Evolutionary conservation across 2,797 vertebrate genomes (phyloP), one percentile per base, ranked within the genome.

Genomic region (Danio tinwini): DNA sequence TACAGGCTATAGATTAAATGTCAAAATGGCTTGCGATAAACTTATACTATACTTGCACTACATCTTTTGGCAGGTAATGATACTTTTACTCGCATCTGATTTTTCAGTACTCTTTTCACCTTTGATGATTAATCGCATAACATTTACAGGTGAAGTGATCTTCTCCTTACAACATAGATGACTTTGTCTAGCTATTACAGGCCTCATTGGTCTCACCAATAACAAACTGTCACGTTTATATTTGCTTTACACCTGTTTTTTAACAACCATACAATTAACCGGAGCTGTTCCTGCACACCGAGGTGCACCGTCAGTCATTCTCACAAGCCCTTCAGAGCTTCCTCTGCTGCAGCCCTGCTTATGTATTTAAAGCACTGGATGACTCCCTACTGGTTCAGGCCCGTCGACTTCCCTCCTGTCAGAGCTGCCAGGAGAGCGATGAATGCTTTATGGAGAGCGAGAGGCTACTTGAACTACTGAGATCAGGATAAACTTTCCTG

Each of bases 301-400:
- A 67, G 14, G 21, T 61, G 44, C 45, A 55, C 67, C 47, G 17
- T 50, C 61, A 73, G 42, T 76, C 56, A 69, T 14, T 29, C 47
- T 44, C 44, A 47, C 9, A 68, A 78, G 39, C 11, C 10, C 17
- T 39, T 55, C 47, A 37, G 69, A 71, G 59, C 8, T 70, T 17
- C 21, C 61, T 74, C 17, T 75, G 70, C 64, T 42, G 14, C 14
- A 53, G 37, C 40, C 42, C 69, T 74, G 6, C 74, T 77, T 74
- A 74, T 76, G 59, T 59, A 81, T 72, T 69, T 85, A 80, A 84
- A 80, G 45, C 76, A 76, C 58, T 61, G 71, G 53, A 65, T 64
- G 61, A 74, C n/a, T 63, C 17, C 50, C 80, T 80, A 49, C 76
- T 80, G 7, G 62, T 64, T 79, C 55, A 77, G 39, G 11, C 52